Evolutionary conservation across 2,113 vertebrate genomes (phyloP), one percentile per base, ranked within the genome.

Genomic region (Acrocephalus kingi): DNA sequence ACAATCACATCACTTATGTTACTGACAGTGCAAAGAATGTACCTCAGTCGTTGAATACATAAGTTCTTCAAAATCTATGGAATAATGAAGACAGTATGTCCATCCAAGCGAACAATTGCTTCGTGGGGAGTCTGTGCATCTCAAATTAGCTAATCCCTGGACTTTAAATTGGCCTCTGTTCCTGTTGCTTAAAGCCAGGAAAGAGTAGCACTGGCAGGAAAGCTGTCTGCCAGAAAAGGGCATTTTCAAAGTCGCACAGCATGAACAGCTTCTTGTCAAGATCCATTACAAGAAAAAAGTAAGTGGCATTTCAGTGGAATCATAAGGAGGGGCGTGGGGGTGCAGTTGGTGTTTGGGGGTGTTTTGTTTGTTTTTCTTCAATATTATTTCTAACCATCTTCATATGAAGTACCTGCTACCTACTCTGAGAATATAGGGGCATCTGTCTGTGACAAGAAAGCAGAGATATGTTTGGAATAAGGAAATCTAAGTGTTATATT

Each of bases 161-260:
- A 94, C 55, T 96, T 94, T 76, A 95, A 94, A 94, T 86, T 96
- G 87, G 78, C 31, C 83, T 33, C 14, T 93, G 15, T 83, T 94
- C 46, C n/a, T 97, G 58, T 94, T 95, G 28, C 95, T 96, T 85
- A 95, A 97, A 95, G 72, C 46, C 78, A 94, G 46, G 28, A 91
- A 94, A 96, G 8, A 91, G 55, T 80, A 94, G 31, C 76, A 54
- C 14, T 87, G 43, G 31, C 84, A 89, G 74, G 39, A 94, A 96
- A 82, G 28, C 77, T 96, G 84, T 22, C 79, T 97, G 84, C 46
- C 74, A 95, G 92, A 76, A 89, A 96, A 94, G 58, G 87, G 49
- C 86, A 96, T 97, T 97, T 97, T 97, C 92, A 97, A 97, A 96
- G 91, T 97, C 90, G 97, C 89, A 95, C 87, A 96, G 83, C 76